A percentile compares a stretch with the other conserved stretches of the same genome.
These are phyloP conservation scores for Xylota segnis DNA, from an alignment of 2,888 invertebrate genomes.

Conservation along the genomic window DNA sequence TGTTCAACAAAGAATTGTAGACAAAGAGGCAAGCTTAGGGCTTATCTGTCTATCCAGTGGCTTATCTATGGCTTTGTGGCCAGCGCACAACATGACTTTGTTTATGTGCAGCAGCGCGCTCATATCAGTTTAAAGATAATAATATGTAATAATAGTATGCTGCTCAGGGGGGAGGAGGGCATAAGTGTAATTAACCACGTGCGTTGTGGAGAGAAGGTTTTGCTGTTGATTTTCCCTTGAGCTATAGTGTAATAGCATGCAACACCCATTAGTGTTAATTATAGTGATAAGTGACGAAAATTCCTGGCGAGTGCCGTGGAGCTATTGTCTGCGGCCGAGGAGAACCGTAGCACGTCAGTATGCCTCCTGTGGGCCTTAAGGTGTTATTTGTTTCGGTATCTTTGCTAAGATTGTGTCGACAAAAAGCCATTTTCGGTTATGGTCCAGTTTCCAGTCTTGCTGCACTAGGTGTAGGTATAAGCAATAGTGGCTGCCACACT, in stretches of 20 bases:
- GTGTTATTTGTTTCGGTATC: no score
- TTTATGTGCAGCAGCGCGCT: background rate
- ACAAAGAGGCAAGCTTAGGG: background rate
- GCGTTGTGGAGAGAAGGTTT: constrained; percentile 11
- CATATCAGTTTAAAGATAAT: constrained; percentile 21
- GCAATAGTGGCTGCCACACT: no score
- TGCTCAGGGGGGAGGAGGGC: background rate
- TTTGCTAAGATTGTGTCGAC: no score
- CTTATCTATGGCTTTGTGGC: constrained; percentile 54
- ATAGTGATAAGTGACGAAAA: constrained; percentile 55
- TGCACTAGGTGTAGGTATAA: no score
- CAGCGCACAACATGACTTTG: constrained; percentile 20
- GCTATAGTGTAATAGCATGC: constrained; percentile 31
- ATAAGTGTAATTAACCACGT: constrained; percentile 57
- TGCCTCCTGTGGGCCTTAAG: no score
- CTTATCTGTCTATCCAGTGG: constrained; percentile 4
- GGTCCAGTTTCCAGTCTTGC: no score
- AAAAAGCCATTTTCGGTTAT: no score
- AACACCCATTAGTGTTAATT: constrained; percentile 63
- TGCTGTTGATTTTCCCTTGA: constrained; percentile 45
- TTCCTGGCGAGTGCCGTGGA: background rate
- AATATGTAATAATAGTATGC: constrained; percentile 24
- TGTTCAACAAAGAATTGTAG: constrained; percentile 17
- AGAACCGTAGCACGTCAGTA: no score
- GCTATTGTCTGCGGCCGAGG: no score